These are phyloP conservation scores for Trididemnum clinides DNA, from an alignment of 23 tunicate genomes.

Conservation along the genomic window DNA sequence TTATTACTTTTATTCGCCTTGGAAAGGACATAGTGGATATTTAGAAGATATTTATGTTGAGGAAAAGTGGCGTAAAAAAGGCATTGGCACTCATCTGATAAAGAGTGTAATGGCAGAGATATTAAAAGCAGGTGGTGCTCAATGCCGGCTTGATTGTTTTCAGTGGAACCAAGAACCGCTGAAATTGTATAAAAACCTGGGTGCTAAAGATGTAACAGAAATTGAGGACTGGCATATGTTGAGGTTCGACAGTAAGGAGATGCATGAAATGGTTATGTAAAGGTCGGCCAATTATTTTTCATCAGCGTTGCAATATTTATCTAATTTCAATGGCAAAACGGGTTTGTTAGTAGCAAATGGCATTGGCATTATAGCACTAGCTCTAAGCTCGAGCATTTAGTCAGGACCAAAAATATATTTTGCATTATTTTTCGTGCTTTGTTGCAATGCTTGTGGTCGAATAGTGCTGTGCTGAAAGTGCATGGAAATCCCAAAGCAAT, in stretches of 20 bases:
- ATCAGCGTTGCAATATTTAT: no score
- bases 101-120: conserved; percentile 46
- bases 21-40: conserved; percentile 55
- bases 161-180: conserved; percentile 47
- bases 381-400: no score
- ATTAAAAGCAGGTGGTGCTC: conserved; percentile 48
- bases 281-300: no score
- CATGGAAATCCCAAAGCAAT: no score
- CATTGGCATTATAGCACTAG: no score
- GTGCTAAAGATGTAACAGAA: conserved; percentile 51
- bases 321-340: no score
- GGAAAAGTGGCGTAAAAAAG: conserved; percentile 34
- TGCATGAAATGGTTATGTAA: conserved; percentile 16
- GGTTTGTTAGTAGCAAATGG: no score
- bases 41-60: conserved; percentile 67
- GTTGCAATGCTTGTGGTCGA: no score
- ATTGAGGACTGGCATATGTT: conserved; percentile 59
- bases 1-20: conserved; percentile 49
- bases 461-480: no score
- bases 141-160: conserved; percentile 51
- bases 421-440: no score
- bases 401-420: no score
- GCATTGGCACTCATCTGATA: conserved; percentile 50
- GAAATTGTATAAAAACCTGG: conserved; percentile 56
- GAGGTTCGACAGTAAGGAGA: conserved; percentile 45